These are phyloP conservation scores for Melinopterus prodromus DNA, from an alignment of 2,888 invertebrate genomes.

Conservation along the genomic window DNA sequence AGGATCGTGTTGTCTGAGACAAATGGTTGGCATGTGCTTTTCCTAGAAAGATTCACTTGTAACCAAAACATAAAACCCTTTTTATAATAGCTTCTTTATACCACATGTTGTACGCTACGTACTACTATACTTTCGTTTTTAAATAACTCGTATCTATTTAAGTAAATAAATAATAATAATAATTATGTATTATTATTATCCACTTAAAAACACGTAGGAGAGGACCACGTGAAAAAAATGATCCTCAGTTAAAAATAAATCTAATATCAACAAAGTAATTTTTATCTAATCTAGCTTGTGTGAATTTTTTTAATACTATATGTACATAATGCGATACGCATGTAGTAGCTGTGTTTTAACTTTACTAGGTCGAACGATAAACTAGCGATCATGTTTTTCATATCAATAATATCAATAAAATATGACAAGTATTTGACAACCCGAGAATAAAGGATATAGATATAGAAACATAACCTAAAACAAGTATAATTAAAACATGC, in stretches of 20 bases:
- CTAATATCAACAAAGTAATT: background rate
- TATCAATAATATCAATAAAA: too few relatives aligned
- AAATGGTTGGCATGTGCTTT: background rate
- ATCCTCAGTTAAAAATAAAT: background rate
- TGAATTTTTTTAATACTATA: background rate
- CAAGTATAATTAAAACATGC: background rate
- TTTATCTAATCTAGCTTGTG: background rate
- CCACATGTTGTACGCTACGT: background rate
- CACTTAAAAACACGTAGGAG: background rate
- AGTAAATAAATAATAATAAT: background rate
- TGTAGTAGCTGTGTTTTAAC: background rate
- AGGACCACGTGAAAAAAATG: background rate
- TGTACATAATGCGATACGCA: background rate
- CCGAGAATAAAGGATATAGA: too few relatives aligned
- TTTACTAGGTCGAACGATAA: too few relatives aligned
- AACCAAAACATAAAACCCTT: background rate
- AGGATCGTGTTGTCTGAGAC: background rate
- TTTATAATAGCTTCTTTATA: background rate
- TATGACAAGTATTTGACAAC: too few relatives aligned
- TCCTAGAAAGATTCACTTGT: background rate
- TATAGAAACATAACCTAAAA: too few relatives aligned
- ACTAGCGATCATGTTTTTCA: too few relatives aligned
- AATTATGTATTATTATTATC: too few relatives aligned
- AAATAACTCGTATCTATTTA: background rate
- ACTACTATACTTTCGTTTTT: too few relatives aligned